A percentile compares a stretch with the other conserved stretches of the same genome.
Evolutionary conservation across 2,888 invertebrate species (phyloP).

Genomic region (Dastarcus helophoroides): DNA sequence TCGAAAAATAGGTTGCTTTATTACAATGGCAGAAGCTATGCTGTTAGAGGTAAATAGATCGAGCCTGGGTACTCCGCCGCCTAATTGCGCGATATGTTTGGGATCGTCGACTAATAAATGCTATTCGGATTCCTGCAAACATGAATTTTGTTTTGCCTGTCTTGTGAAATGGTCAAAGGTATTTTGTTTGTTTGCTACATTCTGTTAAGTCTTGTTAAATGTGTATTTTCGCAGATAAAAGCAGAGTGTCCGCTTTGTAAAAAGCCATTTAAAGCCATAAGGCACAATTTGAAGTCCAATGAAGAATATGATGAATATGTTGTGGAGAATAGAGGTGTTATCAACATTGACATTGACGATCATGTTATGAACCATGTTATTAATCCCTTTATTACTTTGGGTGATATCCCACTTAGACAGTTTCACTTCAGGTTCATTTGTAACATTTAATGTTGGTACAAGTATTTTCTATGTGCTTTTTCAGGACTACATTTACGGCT

Average conservation of each 20-base stretch:
- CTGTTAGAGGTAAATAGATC: no score
- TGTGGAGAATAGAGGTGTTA: conserved; percentile 28
- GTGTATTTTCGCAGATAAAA: conserved; percentile 60
- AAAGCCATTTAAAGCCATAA: conserved; percentile 78
- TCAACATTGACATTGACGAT: conserved; percentile 14
- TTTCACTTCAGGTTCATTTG: conserved; percentile 37
- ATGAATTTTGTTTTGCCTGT: conserved; percentile 89
- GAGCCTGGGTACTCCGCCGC: no score
- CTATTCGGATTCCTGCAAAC: conserved; percentile 83
- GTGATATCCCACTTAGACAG: conserved; percentile 24
- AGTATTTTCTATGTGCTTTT: conserved; percentile 20
- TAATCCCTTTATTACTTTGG: conserved; percentile 22
- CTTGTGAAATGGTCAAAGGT: conserved; percentile 88
- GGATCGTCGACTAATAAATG: conserved; percentile 78
- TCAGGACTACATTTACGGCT: conserved; percentile 57
- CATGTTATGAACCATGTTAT: conserved; percentile 22
- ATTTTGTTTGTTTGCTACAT: conserved; percentile 8
- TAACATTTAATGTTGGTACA: no score
- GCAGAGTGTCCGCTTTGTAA: conserved; percentile 91
- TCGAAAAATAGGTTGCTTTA: no score
- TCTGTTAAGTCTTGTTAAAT: not conserved
- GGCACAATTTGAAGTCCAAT: conserved; percentile 82
- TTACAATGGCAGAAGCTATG: no score
- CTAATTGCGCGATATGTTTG: conserved; percentile 87
- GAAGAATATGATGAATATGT: conserved; percentile 80